phyloP scores from a whole-genome alignment of 2,888 invertebrate genomes.

The Luperina testacea region DNA sequence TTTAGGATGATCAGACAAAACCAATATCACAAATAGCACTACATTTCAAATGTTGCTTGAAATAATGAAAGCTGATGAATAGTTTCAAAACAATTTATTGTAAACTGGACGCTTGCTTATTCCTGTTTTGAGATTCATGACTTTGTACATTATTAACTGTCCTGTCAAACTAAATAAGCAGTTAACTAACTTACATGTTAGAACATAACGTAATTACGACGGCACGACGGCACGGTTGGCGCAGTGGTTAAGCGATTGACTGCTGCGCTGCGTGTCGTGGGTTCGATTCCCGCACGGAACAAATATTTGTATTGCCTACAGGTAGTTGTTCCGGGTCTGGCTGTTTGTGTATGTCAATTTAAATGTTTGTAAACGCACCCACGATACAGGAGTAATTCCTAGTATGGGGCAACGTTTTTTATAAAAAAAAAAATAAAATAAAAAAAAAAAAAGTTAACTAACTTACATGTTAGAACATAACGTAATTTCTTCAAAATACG shows the following conservation, averaged over 20 bases:
- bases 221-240: too few relatives aligned
- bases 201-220: background rate
- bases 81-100: constrained; percentile 29
- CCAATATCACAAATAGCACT: constrained; percentile 40
- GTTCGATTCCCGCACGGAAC: too few relatives aligned
- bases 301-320: too few relatives aligned
- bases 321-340: too few relatives aligned
- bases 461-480: background rate
- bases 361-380: too few relatives aligned
- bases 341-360: too few relatives aligned
- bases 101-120: constrained; percentile 17
- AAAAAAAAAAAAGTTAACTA: too few relatives aligned
- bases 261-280: too few relatives aligned
- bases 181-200: background rate
- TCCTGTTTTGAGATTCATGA: constrained; percentile 14
- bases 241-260: too few relatives aligned
- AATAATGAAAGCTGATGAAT: constrained; percentile 39
- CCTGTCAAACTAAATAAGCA: constrained; percentile 17
- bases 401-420: too few relatives aligned
- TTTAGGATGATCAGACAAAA: constrained; percentile 49
- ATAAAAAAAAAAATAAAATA: too few relatives aligned
- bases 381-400: too few relatives aligned
- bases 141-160: constrained; percentile 2
- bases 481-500: background rate
- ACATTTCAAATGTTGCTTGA: constrained; percentile 41